Percentiles rank a stretch among this genome's conserved stretches.
Conservation (phyloP, 2,797 vertebrate species). For the Chromobotia macracanthus region DNA sequence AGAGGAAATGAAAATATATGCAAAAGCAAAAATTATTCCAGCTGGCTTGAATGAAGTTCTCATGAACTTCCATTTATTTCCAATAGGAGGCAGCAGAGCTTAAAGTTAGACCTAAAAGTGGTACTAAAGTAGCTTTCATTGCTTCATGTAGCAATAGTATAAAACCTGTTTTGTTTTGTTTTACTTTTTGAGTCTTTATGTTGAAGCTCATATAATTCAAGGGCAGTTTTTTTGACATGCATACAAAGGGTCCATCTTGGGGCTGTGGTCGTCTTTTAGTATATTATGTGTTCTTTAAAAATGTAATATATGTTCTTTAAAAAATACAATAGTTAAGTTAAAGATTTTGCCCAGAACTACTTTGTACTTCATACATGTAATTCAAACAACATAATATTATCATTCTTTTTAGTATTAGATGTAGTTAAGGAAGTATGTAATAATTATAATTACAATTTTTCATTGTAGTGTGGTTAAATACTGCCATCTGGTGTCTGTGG, state of each 20-base stretch:
- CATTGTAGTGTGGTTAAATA: background rate
- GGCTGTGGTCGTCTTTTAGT: background rate
- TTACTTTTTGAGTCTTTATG: background rate
- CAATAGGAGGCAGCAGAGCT: conserved; percentile 52
- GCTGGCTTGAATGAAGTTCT: background rate
- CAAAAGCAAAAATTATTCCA: background rate
- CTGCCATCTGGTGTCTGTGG: conserved; percentile 28
- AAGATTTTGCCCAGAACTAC: background rate
- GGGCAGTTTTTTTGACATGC: background rate
- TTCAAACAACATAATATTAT: too few relatives aligned
- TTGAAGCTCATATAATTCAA: conserved; percentile 22
- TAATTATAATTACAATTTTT: background rate
- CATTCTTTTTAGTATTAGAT: too few relatives aligned
- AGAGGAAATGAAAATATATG: background rate
- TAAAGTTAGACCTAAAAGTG: background rate
- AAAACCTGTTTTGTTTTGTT: conserved; percentile 2
- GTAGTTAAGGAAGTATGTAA: too few relatives aligned
- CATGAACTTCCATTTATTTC: conserved; percentile 25
- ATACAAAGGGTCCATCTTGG: background rate
- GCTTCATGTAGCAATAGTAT: background rate
- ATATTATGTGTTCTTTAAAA: too few relatives aligned
- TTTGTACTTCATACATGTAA: background rate
- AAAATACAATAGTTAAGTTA: too few relatives aligned
- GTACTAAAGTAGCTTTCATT: background rate
- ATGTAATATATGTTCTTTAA: too few relatives aligned